phyloP scores from a whole-genome alignment of 35 echinoderm and acorn worm species.

The Hemicentrotus pulcherrimus region DNA sequence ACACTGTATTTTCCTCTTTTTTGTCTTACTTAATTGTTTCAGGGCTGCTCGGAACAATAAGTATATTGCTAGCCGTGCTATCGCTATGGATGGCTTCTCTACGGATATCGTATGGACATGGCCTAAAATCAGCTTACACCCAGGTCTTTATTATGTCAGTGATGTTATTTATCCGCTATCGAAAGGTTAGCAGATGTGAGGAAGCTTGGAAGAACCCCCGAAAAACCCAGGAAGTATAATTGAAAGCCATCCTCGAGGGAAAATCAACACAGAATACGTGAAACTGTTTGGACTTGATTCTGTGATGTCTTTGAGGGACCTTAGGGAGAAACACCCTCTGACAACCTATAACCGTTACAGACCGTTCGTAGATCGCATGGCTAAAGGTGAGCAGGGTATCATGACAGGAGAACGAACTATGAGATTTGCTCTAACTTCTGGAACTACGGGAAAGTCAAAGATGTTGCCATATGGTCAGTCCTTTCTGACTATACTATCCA shows the following conservation, averaged over 20 bases:
- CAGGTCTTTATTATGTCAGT: neutral
- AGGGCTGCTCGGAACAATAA: neutral
- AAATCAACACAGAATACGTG: slow-evolving; percentile 71
- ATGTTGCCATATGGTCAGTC: slow-evolving; percentile 45
- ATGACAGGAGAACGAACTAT: slow-evolving; percentile 49
- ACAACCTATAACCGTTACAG: slow-evolving; percentile 65
- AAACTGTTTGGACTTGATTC: slow-evolving; percentile 50
- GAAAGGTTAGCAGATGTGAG: neutral
- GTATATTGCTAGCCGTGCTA: neutral
- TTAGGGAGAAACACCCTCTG: slow-evolving; percentile 58
- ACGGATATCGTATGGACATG: neutral
- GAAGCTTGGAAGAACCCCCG: slow-evolving; percentile 26
- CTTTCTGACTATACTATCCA: neutral
- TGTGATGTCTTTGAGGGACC: slow-evolving; percentile 48
- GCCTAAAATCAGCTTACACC: neutral
- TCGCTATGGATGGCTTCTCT: neutral
- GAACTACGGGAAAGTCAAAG: slow-evolving; percentile 66
- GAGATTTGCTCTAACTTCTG: slow-evolving; percentile 57
- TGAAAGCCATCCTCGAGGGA: slow-evolving; percentile 44
- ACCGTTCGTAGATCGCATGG: slow-evolving; percentile 59
- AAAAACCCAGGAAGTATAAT: slow-evolving; percentile 56
- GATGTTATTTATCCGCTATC: neutral
- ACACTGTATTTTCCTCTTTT: too few species aligned
- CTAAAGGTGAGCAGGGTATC: slow-evolving; percentile 68
- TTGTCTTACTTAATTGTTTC: neutral